Percentiles rank a stretch among this genome's conserved stretches.
Conservation (phyloP, 2,113 vertebrate species). For the Alectura lathami region DNA sequence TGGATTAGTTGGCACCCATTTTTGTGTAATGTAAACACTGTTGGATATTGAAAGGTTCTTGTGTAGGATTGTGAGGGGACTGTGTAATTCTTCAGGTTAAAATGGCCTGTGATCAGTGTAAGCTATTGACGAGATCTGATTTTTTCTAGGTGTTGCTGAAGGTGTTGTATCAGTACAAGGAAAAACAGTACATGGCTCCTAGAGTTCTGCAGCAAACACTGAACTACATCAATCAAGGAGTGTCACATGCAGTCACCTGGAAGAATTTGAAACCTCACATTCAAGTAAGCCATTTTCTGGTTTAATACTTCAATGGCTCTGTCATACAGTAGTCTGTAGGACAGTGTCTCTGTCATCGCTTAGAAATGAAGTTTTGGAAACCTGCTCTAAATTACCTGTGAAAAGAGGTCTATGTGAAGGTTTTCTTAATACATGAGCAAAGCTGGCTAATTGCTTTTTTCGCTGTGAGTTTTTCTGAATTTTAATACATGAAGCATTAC, state of each 20-base stretch:
- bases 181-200: conserved; percentile 97
- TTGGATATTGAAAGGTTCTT: background rate
- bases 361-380: background rate
- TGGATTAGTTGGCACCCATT: conserved; percentile 8
- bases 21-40: background rate
- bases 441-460: background rate
- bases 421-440: background rate
- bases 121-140: background rate
- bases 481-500: background rate
- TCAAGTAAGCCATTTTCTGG: conserved; percentile 81
- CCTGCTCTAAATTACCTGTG: background rate
- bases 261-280: conserved; percentile 97
- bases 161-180: conserved; percentile 96
- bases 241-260: conserved; percentile 96
- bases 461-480: background rate
- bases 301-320: background rate
- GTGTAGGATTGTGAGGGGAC: background rate
- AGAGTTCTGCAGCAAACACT: conserved; percentile 96
- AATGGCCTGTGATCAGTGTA: background rate
- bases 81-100: background rate
- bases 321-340: background rate
- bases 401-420: background rate
- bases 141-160: conserved; percentile 91
- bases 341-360: background rate
- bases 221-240: conserved; percentile 98